Evolutionary conservation across 2,888 invertebrate genomes (phyloP), one percentile per base, ranked within the genome.

Genomic region (Lobophora halterata): DNA sequence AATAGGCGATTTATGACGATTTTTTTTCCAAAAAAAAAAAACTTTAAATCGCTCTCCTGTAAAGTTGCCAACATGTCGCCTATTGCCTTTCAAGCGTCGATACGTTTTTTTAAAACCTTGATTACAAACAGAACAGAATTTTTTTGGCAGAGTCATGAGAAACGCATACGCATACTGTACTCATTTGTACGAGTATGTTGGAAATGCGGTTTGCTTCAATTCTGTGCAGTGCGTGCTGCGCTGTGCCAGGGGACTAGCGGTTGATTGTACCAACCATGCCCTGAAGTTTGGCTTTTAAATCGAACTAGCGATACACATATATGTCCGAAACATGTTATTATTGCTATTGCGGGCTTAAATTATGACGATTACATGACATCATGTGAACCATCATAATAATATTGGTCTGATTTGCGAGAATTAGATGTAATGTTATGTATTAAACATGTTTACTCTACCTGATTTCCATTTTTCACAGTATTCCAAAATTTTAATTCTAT

Each of bases 211-310:
- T n/a, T n/a, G n/a, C n/a, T n/a, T n/a, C n/a, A n/a, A n/a, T n/a
- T n/a, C n/a, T n/a, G n/a, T n/a, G n/a, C n/a, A n/a, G 5, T 13
- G 31, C 11, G 18, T 13, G 26, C 25, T 20, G 26, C 10, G 12
- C 6, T n/a, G 24, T 12, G 19, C 18, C 32, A 18, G 17, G 33
- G 33, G 25, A 26, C 14, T 26, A n/a, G n/a, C n/a, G 14, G 26
- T 26, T 26, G 19, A 39, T 32, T 39, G 41, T 31, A 4, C 14
- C 17, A 24, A 4, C 14, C 17, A 24, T 31, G 32, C 20, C 32
- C 17, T n/a, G 25, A 34, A 43, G 33, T 36, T 35, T 39, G 23
- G 14, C 25, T 16, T 32, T 38, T 30, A 33, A 34, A 37, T 46
- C 11, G 33, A 35, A 26, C 21, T 23, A 26, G 28, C n/a, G n/a